Percentiles rank a stretch among this genome's conserved stretches.
phyloP scores from a whole-genome alignment of 2,797 vertebrate genomes.

The Siniperca undulata region DNA sequence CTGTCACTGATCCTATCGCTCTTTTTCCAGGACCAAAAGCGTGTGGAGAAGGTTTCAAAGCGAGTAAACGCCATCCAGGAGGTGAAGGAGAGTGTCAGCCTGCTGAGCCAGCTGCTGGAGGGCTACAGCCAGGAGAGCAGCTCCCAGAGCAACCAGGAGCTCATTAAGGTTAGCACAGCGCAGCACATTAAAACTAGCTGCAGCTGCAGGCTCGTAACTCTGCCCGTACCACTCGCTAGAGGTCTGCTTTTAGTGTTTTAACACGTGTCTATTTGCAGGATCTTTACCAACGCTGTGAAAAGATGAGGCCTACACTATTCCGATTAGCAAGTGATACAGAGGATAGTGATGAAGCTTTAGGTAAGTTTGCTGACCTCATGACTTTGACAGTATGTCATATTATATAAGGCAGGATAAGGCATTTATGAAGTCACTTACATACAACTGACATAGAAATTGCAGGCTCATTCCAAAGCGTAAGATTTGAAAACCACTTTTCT shows the following conservation, averaged over 20 bases:
- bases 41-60: slow-evolving; percentile 98
- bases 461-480: neutral
- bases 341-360: slow-evolving; percentile 96
- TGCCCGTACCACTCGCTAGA: neutral
- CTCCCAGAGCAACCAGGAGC: slow-evolving; percentile 91
- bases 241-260: neutral
- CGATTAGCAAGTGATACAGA: slow-evolving; percentile 98
- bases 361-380: slow-evolving; percentile 75
- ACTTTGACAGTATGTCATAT: neutral
- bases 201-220: neutral
- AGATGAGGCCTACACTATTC: slow-evolving; percentile 97
- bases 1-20: accelerated
- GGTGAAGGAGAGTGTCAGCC: slow-evolving; percentile 95
- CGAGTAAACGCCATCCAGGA: slow-evolving; percentile 96
- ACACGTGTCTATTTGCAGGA: slow-evolving; percentile 84
- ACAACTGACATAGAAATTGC: accelerated
- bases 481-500: neutral
- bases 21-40: slow-evolving; percentile 92
- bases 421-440: neutral
- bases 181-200: slow-evolving; percentile 30
- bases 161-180: slow-evolving; percentile 90
- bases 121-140: slow-evolving; percentile 88
- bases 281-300: slow-evolving; percentile 96
- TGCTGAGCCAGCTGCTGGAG: slow-evolving; percentile 94
- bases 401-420: neutral